phyloP scores from a whole-genome alignment of 2,888 invertebrate species.

The Neoitamus cyanurus region DNA sequence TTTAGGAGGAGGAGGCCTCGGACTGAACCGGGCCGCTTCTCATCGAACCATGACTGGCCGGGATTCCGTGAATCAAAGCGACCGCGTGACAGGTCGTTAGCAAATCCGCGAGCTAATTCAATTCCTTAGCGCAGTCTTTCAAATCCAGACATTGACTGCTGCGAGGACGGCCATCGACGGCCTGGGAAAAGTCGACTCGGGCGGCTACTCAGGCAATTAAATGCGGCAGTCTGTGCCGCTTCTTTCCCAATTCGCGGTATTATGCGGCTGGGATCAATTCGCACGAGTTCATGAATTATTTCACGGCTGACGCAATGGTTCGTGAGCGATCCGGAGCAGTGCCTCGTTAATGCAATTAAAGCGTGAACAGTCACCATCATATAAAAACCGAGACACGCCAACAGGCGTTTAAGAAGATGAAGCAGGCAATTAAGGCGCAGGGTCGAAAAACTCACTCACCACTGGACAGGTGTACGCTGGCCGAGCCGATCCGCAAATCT shows the following conservation, averaged over 20 bases:
- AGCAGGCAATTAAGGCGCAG: constrained; percentile 9
- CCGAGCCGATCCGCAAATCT: background rate
- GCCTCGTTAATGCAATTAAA: constrained; percentile 28
- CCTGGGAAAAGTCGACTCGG: background rate
- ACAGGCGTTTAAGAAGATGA: background rate
- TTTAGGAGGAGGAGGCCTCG: background rate
- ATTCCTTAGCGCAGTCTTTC: background rate
- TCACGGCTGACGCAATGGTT: background rate
- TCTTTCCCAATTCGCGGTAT: constrained; percentile 2
- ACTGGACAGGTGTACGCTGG: background rate
- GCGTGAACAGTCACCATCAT: background rate
- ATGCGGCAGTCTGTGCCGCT: background rate
- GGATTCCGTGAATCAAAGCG: constrained; percentile 6
- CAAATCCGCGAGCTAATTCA: constrained; percentile 18
- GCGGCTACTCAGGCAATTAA: constrained; percentile 1
- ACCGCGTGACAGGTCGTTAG: constrained; percentile 32
- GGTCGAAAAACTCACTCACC: constrained; percentile 1
- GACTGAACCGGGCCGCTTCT: background rate
- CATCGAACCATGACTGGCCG: background rate
- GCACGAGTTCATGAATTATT: constrained; percentile 31
- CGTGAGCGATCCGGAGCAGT: background rate
- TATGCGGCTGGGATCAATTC: constrained; percentile 14
- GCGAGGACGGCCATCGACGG: background rate
- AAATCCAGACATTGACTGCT: background rate
- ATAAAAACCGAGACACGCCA: background rate